Percentiles rank a stretch among this genome's conserved stretches.
These are phyloP conservation scores for Drosophila maculinotata DNA, from an alignment of 2,888 invertebrate species.

Conservation along the genomic window DNA sequence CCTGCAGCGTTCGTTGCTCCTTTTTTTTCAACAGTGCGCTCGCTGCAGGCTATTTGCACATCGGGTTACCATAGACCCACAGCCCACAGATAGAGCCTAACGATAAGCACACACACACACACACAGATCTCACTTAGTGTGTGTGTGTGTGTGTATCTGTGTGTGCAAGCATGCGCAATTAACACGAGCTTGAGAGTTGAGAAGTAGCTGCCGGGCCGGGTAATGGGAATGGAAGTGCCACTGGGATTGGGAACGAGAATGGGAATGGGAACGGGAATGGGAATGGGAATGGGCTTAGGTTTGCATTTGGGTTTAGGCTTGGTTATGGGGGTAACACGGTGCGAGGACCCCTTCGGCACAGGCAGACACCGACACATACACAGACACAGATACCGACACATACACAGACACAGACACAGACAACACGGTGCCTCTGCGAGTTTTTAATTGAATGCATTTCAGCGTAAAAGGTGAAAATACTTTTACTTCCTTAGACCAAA, in stretches of 20 bases:
- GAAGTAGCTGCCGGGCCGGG: constrained; percentile 50
- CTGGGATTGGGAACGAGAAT: constrained; percentile 10
- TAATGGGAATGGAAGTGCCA: constrained; percentile 29
- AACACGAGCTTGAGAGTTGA: constrained; percentile 48
- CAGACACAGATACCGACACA: constrained; percentile 13
- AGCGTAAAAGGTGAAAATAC: constrained; percentile 77
- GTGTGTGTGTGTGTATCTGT: constrained; percentile 24
- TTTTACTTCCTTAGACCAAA: constrained; percentile 41
- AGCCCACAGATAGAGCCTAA: constrained; percentile 38
- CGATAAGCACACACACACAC: constrained; percentile 44
- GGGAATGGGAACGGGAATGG: no score
- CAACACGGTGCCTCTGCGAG: constrained; percentile 63
- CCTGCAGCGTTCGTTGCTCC: constrained; percentile 55
- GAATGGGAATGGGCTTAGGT: constrained; percentile 9
- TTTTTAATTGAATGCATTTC: constrained; percentile 76
- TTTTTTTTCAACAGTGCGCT: constrained; percentile 46
- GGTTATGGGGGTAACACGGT: constrained; percentile 20
- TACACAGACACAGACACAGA: constrained; percentile 20
- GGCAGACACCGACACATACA: constrained; percentile 20
- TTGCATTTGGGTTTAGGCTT: background rate
- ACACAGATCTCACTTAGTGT: constrained; percentile 20
- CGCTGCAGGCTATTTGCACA: constrained; percentile 61
- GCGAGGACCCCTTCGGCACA: constrained; percentile 32
- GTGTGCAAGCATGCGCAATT: constrained; percentile 69
- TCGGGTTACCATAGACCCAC: constrained; percentile 49